phyloP scores from a whole-genome alignment of 1,140 invertebrate genomes.

The Metaphire vulgaris region DNA sequence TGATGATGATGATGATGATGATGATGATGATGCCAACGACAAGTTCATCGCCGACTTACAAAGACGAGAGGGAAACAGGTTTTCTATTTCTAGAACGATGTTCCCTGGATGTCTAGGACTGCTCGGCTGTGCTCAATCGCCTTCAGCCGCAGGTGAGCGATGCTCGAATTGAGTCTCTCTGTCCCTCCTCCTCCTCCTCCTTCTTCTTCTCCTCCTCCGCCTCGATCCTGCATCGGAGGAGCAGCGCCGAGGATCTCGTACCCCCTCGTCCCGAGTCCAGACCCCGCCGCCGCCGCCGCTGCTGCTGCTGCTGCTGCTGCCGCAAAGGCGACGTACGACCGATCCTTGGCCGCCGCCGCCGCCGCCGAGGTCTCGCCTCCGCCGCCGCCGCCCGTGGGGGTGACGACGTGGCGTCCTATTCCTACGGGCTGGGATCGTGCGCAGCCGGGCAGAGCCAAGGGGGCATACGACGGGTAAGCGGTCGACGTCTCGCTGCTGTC shows the following conservation, averaged over 20 bases:
- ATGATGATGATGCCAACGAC: background rate
- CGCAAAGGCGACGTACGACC: background rate
- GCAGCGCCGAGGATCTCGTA: background rate
- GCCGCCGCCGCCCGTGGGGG: no score
- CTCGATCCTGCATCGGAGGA: no score
- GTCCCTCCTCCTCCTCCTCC: background rate
- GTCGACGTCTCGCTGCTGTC: background rate
- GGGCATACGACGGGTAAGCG: background rate
- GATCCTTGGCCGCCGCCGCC: background rate
- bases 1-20: slow-evolving; percentile 2
- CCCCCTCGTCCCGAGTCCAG: background rate
- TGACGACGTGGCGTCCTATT: background rate
- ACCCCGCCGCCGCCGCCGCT: no score
- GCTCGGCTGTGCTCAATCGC: background rate
- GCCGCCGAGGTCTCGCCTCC: no score
- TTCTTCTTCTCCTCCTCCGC: no score
- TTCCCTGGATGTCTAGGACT: background rate
- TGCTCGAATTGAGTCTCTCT: background rate
- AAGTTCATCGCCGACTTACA: no score
- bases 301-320: no score
- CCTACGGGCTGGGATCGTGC: background rate
- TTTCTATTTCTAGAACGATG: background rate
- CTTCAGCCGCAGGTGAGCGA: background rate
- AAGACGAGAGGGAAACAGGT: background rate
- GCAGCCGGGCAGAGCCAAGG: background rate